phyloP scores from a whole-genome alignment of 2,888 invertebrate genomes.

The Hedya salicella region DNA sequence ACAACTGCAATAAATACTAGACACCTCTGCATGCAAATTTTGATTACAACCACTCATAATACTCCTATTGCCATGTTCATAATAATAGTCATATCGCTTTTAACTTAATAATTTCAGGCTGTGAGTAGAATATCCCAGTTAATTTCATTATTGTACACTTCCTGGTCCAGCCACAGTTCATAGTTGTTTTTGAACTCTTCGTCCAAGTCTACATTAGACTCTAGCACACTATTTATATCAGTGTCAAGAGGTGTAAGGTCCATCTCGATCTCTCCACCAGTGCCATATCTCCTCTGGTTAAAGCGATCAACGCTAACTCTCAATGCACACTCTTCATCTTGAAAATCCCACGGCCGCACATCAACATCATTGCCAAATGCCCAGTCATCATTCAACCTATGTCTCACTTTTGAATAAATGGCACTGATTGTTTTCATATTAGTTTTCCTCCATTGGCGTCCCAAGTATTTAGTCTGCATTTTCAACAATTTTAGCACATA shows the following conservation, averaged over 20 bases:
- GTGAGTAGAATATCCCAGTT: slow-evolving; percentile 88
- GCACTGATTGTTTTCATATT: slow-evolving; percentile 99
- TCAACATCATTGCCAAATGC: slow-evolving; percentile 99
- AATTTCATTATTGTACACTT: slow-evolving; percentile 95
- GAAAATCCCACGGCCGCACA: slow-evolving; percentile 99
- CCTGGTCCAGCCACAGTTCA: slow-evolving; percentile 97
- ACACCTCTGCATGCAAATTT: slow-evolving; percentile 25
- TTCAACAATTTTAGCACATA: slow-evolving; percentile 98
- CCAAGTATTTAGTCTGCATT: slow-evolving; percentile 99
- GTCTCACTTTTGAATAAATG: slow-evolving; percentile 98
- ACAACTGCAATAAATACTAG: slow-evolving; percentile 33
- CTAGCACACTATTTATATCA: slow-evolving; percentile 92
- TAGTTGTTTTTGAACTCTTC: slow-evolving; percentile 97
- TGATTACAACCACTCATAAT: slow-evolving; percentile 30
- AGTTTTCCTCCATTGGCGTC: slow-evolving; percentile 99
- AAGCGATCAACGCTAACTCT: slow-evolving; percentile 98
- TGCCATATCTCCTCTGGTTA: slow-evolving; percentile 95
- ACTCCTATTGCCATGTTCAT: slow-evolving; percentile 33
- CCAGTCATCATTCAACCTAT: slow-evolving; percentile 99
- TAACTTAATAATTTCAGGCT: slow-evolving; percentile 54
- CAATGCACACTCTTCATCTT: slow-evolving; percentile 98
- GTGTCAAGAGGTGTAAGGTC: slow-evolving; percentile 90
- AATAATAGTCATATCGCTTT: slow-evolving; percentile 30
- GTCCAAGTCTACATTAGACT: slow-evolving; percentile 91
- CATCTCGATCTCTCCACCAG: slow-evolving; percentile 80